Conservation (phyloP, 2,888 invertebrate genomes). For the Seladonia tumulorum region DNA sequence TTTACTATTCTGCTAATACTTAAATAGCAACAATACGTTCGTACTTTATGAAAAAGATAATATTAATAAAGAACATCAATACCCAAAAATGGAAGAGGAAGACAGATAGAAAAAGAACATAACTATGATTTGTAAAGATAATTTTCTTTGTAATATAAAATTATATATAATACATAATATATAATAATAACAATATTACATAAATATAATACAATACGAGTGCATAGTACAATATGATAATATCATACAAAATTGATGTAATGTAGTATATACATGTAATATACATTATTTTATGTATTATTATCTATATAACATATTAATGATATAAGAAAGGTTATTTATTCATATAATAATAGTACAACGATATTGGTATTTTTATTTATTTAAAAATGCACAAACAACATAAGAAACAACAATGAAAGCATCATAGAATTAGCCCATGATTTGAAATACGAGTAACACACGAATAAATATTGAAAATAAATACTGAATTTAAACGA, state of each 20-base stretch:
- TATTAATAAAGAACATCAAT: not conserved
- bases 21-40: not conserved
- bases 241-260: not conserved
- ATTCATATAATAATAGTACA: not conserved
- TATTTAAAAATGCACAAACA: not conserved
- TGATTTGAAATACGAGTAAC: not conserved
- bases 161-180: not conserved
- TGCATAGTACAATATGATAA: too few species aligned
- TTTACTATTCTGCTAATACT: not conserved
- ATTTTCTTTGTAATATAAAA: not conserved
- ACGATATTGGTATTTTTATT: not conserved
- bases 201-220: not conserved
- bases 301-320: not conserved
- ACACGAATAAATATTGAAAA: not conserved
- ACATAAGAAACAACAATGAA: not conserved
- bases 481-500: not conserved
- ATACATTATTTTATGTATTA: too few species aligned
- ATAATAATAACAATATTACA: not conserved
- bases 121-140: not conserved
- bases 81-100: not conserved
- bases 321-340: not conserved
- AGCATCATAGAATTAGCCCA: not conserved
- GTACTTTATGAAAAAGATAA: not conserved
- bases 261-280: too few species aligned
- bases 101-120: not conserved